Evolutionary conservation across 2,113 vertebrate genomes (phyloP).

Genomic region (Myanophis thanlyinensis): DNA sequence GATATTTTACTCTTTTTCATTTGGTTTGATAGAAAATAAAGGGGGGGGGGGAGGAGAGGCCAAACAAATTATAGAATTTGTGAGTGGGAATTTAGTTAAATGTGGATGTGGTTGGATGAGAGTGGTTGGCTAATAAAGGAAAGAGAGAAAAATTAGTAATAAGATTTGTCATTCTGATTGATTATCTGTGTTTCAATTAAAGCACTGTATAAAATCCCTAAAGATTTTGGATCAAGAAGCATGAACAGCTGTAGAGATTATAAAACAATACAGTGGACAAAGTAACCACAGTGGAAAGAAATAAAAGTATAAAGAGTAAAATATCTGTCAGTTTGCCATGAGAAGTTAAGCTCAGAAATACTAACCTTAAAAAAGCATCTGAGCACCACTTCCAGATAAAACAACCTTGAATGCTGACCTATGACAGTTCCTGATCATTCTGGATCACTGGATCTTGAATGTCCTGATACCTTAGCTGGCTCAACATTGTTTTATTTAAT

Average conservation of each 20-base stretch:
- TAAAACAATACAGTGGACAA: neutral
- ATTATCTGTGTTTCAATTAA: neutral
- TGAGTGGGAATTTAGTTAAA: neutral
- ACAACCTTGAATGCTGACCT: too few species aligned
- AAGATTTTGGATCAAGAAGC: neutral
- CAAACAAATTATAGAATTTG: neutral
- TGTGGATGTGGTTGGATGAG: neutral
- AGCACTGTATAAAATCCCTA: neutral
- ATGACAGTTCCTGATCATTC: too few species aligned
- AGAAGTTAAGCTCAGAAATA: neutral
- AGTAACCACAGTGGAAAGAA: neutral
- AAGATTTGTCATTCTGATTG: neutral
- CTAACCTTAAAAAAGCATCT: neutral
- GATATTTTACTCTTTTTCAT: neutral
- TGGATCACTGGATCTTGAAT: neutral
- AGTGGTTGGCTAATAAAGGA: neutral
- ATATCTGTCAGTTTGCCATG: neutral
- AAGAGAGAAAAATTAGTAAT: neutral
- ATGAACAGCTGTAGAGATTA: neutral
- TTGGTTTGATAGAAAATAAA: neutral
- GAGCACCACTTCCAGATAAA: too few species aligned
- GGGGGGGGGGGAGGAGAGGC: neutral
- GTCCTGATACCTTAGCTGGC: neutral
- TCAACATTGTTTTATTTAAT: neutral
- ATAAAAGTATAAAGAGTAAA: neutral